Percentiles rank a stretch among this genome's conserved stretches.
Conservation (phyloP, 2,797 vertebrate genomes). For the Sorex maritimensis region DNA sequence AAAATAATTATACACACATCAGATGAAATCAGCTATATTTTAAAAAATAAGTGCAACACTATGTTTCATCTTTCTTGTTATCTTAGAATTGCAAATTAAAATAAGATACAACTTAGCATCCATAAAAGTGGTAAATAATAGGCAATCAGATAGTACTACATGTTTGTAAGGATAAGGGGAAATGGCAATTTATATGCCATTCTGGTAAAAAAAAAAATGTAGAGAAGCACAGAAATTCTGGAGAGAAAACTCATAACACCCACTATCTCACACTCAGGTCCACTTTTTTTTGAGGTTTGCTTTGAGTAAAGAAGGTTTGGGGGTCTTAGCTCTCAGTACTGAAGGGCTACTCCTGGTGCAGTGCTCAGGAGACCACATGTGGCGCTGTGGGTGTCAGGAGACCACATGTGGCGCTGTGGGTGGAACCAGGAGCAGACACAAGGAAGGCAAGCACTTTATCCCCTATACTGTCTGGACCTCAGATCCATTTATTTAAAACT, state of each 20-base stretch:
- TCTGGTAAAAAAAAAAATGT: background rate
- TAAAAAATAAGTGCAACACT: background rate
- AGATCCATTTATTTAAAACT: too few relatives aligned
- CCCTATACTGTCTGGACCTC: too few relatives aligned
- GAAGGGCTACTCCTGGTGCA: too few relatives aligned
- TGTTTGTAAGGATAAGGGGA: background rate
- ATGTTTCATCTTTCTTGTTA: background rate
- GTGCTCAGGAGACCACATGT: too few relatives aligned
- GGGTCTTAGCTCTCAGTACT: too few relatives aligned
- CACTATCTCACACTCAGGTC: background rate
- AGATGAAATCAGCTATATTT: background rate
- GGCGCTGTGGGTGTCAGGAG: too few relatives aligned
- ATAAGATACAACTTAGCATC: background rate
- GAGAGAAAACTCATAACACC: background rate
- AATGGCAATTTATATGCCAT: background rate
- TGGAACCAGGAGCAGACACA: too few relatives aligned
- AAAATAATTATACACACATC: background rate
- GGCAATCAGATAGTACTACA: constrained; percentile 2
- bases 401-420: too few relatives aligned
- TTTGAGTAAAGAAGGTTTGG: too few relatives aligned
- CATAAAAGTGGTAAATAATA: constrained; percentile 32
- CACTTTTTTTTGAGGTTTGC: background rate
- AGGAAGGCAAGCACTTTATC: too few relatives aligned
- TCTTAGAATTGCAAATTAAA: constrained; percentile 46
- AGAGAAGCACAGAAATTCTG: constrained; percentile 6